phyloP scores from a whole-genome alignment of 2,113 vertebrate species.

The Syngnathus typhle region DNA sequence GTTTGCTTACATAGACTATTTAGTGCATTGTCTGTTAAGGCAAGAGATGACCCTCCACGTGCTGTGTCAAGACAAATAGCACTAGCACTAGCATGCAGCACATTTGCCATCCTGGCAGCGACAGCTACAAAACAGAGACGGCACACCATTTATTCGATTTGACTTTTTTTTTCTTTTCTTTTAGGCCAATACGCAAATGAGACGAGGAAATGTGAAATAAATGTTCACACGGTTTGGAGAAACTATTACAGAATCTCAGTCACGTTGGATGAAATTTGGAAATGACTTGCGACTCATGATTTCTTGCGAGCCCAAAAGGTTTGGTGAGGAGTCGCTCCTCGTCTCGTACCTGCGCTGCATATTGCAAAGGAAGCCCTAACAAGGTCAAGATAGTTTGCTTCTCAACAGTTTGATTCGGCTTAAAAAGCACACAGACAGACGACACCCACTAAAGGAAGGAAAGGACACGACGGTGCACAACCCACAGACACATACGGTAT shows the following conservation, averaged over 20 bases:
- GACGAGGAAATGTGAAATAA: conserved; percentile 49
- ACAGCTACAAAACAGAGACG: conserved; percentile 59
- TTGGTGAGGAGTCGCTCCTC: conserved; percentile 58
- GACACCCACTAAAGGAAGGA: conserved; percentile 6
- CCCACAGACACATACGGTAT: conserved; percentile 59
- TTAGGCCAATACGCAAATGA: conserved; percentile 54
- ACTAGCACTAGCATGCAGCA: conserved; percentile 65
- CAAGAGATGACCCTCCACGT: conserved; percentile 68
- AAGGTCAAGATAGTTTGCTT: conserved; percentile 68
- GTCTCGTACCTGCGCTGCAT: conserved; percentile 73
- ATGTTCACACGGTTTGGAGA: conserved; percentile 18
- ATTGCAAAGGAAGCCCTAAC: conserved; percentile 77
- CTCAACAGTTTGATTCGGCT: conserved; percentile 68
- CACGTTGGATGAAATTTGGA: conserved; percentile 24
- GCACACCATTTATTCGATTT: conserved; percentile 20
- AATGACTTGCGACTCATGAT: background rate
- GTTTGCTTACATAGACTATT: conserved; percentile 65
- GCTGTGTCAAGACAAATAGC: conserved; percentile 65
- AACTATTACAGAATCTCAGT: background rate
- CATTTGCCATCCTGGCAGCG: conserved; percentile 56
- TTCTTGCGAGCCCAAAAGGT: conserved; percentile 42
- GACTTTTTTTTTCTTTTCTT: conserved; percentile 2
- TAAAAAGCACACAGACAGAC: conserved; percentile 11
- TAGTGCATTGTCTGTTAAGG: conserved; percentile 72
- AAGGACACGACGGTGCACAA: conserved; percentile 32